phyloP scores from a whole-genome alignment of 2,888 invertebrate species.

The Spatulosminthurus flaviceps region DNA sequence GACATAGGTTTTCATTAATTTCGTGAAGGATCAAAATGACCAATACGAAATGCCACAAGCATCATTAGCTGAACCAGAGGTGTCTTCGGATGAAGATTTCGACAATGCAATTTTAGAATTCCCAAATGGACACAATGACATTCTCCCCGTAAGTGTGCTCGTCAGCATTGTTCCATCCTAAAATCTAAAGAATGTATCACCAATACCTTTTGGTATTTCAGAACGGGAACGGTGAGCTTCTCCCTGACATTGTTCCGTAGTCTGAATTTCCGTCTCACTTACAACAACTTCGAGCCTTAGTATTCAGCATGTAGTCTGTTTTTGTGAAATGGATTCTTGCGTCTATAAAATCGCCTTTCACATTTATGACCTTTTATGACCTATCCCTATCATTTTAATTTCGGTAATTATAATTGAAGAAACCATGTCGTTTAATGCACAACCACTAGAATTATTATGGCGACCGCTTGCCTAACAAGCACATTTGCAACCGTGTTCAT shows the following conservation, averaged over 20 bases:
- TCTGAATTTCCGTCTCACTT: neutral
- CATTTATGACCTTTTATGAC: too few species aligned
- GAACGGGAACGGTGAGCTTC: constrained; percentile 38
- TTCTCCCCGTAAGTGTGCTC: neutral
- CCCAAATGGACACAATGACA: neutral
- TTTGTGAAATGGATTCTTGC: too few species aligned
- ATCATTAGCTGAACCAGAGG: neutral
- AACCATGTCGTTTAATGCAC: too few species aligned
- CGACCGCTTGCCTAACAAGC: too few species aligned
- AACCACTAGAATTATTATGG: too few species aligned
- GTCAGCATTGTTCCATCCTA: too few species aligned
- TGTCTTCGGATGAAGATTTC: constrained; percentile 12
- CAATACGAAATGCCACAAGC: constrained; percentile 31
- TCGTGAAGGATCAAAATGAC: constrained; percentile 64
- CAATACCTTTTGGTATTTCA: neutral
- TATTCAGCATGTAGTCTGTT: too few species aligned
- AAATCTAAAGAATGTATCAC: too few species aligned
- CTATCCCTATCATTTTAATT: too few species aligned
- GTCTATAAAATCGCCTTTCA: too few species aligned
- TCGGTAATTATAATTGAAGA: too few species aligned
- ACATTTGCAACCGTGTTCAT: too few species aligned
- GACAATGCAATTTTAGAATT: constrained; percentile 11
- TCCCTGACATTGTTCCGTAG: constrained; percentile 50
- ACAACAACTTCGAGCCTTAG: neutral
- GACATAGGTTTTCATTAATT: constrained; percentile 64